A percentile compares a stretch with the other conserved stretches of the same genome.
Conservation (phyloP, 2,888 invertebrate genomes). For the Mesodorylaimus sp. region DNA sequence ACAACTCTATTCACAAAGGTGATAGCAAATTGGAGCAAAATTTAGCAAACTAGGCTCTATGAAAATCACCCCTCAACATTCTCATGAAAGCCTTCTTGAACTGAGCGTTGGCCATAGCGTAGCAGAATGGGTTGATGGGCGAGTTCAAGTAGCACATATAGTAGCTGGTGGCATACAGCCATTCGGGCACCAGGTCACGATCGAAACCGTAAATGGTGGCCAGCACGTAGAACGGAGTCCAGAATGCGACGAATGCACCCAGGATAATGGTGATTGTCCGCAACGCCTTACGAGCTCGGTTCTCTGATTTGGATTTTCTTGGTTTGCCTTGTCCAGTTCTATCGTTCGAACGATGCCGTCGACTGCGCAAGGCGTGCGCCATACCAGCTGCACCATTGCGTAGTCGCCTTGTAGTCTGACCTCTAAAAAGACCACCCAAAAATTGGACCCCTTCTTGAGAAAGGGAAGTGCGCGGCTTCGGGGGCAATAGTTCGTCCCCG, state of each 20-base stretch:
- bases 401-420: too few relatives aligned
- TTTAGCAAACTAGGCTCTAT: too few relatives aligned
- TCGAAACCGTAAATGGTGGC: conserved; percentile 92
- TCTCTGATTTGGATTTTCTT: conserved; percentile 67
- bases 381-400: too few relatives aligned
- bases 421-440: too few relatives aligned
- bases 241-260: conserved; percentile 93
- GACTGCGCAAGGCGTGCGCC: too few relatives aligned
- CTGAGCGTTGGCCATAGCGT: conserved; percentile 94
- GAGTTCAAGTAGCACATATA: conserved; percentile 97
- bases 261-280: conserved; percentile 94
- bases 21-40: too few relatives aligned
- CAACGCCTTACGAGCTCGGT: conserved; percentile 90
- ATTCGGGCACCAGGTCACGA: conserved; percentile 60
- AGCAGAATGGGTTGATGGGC: conserved; percentile 96
- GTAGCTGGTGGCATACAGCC: conserved; percentile 84
- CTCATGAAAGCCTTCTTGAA: conserved; percentile 96
- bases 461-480: too few relatives aligned
- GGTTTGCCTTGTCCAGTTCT: too few relatives aligned
- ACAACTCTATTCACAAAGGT: too few relatives aligned
- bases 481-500: too few relatives aligned
- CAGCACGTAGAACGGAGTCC: conserved; percentile 96
- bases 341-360: too few relatives aligned
- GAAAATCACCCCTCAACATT: conserved; percentile 73
- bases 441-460: too few relatives aligned